These are phyloP conservation scores for Danio kyathit DNA, from an alignment of 2,797 vertebrate species.

Conservation along the genomic window DNA sequence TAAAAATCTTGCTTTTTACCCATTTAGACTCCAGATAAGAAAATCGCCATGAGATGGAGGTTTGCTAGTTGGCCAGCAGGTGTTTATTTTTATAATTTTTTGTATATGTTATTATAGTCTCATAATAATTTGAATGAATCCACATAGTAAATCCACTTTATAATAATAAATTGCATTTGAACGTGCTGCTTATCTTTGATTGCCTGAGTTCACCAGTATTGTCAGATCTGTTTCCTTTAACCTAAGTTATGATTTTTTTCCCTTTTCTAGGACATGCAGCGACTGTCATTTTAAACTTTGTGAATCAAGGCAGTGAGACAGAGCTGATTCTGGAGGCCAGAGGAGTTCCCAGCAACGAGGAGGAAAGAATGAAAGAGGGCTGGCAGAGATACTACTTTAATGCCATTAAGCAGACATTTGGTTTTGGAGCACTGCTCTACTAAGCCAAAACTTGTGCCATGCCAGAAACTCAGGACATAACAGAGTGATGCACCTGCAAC, in stretches of 20 bases:
- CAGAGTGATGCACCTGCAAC: background rate
- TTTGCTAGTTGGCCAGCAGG: constrained; percentile 93
- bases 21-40: constrained; percentile 84
- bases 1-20: background rate
- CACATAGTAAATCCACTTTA: background rate
- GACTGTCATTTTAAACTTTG: constrained; percentile 82
- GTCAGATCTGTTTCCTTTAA: constrained; percentile 4
- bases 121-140: background rate
- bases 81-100: constrained; percentile 66
- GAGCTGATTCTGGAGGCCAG: constrained; percentile 84
- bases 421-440: constrained; percentile 84
- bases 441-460: constrained; percentile 63
- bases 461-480: background rate
- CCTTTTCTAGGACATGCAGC: constrained; percentile 86
- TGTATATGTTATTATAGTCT: background rate
- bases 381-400: constrained; percentile 94
- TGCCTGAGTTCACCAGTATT: background rate
- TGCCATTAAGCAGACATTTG: constrained; percentile 95
- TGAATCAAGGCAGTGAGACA: constrained; percentile 83
- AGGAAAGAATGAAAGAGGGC: constrained; percentile 89
- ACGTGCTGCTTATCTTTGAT: background rate
- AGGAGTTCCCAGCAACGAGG: constrained; percentile 86
- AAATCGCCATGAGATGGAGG: constrained; percentile 92
- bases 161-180: background rate
- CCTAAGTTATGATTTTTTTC: background rate